Conservation (phyloP, 1,140 invertebrate genomes). For the Magallana angulata region DNA sequence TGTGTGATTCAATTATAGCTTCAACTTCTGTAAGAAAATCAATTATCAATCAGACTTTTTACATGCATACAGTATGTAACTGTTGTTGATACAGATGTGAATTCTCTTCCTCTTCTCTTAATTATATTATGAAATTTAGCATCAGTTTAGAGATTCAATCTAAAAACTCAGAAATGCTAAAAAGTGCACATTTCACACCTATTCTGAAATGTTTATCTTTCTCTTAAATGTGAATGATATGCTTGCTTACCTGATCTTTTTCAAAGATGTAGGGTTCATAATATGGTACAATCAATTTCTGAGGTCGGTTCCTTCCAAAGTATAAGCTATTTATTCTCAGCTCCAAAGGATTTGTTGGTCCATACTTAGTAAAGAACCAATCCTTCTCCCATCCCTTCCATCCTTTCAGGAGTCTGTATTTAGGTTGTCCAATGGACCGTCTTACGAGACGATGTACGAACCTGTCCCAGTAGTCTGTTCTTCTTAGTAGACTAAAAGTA, state of each 20-base stretch:
- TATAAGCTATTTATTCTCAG: not conserved
- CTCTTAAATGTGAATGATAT: too few species aligned
- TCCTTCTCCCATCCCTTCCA: conserved; percentile 3
- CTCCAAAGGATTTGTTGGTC: not conserved
- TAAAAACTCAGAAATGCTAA: too few species aligned
- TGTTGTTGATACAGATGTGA: too few species aligned
- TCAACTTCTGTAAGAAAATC: too few species aligned
- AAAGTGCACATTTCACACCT: too few species aligned
- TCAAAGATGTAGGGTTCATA: conserved; percentile 29
- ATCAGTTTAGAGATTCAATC: too few species aligned
- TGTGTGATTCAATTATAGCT: too few species aligned
- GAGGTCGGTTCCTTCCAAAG: not conserved
- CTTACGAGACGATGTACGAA: conserved; percentile 15
- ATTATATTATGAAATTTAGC: too few species aligned
- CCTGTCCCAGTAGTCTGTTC: conserved; percentile 26
- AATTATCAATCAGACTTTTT: too few species aligned
- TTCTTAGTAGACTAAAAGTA: not conserved
- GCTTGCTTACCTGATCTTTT: not conserved
- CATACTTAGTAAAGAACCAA: conserved; percentile 24
- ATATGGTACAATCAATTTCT: not conserved
- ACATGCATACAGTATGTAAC: too few species aligned
- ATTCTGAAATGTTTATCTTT: too few species aligned
- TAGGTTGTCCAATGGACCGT: not conserved
- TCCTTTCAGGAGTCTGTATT: not conserved
- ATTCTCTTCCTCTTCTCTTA: too few species aligned